These are phyloP conservation scores for Tetragnatha montana DNA, from an alignment of 2,888 invertebrate species.

Conservation along the genomic window DNA sequence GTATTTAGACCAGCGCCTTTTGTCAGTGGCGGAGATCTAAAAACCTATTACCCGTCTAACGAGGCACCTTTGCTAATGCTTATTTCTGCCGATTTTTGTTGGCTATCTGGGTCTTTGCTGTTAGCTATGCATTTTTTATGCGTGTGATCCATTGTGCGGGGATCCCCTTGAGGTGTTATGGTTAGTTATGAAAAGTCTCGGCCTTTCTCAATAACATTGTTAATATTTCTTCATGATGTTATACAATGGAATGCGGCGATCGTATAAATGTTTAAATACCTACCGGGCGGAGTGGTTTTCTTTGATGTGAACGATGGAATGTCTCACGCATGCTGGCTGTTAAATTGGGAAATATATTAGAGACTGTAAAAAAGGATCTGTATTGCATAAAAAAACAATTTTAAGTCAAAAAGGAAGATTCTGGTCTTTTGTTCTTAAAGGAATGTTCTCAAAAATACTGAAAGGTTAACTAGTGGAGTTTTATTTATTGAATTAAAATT, in stretches of 20 bases:
- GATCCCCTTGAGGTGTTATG: conserved; percentile 10
- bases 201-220: conserved; percentile 5
- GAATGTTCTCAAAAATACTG: too few species aligned
- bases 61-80: conserved; percentile 55
- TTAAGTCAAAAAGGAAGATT: too few species aligned
- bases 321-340: too few species aligned
- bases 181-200: conserved; percentile 23
- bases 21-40: conserved; percentile 40
- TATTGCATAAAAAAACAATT: too few species aligned
- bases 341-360: too few species aligned
- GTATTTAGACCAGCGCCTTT: conserved; percentile 60
- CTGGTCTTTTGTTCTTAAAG: too few species aligned
- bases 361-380: too few species aligned
- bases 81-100: conserved; percentile 37
- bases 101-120: conserved; percentile 53
- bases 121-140: conserved; percentile 13
- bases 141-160: conserved; percentile 24
- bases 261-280: neutral
- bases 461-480: too few species aligned
- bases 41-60: conserved; percentile 53
- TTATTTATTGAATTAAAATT: too few species aligned
- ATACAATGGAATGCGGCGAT: conserved; percentile 21
- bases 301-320: neutral
- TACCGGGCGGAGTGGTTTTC: too few species aligned
- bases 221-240: neutral